These are phyloP conservation scores for Gadopsis marmoratus DNA, from an alignment of 2,797 vertebrate genomes.

Conservation along the genomic window DNA sequence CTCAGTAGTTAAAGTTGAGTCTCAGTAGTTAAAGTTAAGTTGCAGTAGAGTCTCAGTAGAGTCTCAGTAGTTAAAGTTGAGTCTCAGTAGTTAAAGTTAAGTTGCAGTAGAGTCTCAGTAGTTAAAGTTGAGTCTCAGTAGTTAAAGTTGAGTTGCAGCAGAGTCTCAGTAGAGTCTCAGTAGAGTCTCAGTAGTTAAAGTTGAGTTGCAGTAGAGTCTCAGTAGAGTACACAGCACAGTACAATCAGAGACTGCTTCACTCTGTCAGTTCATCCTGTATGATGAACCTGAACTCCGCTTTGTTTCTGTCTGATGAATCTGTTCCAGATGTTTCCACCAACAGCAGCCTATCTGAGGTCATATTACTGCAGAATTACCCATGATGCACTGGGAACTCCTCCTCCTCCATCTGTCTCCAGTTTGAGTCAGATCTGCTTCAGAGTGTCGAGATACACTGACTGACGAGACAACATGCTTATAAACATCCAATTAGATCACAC, in stretches of 20 bases:
- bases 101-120: too few species aligned
- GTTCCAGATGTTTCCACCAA: slow-evolving; percentile 16
- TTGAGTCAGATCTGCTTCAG: not conserved
- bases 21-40: too few species aligned
- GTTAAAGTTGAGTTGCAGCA: too few species aligned
- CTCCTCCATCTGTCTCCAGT: not conserved
- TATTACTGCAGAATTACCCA: slow-evolving; percentile 20
- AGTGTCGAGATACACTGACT: not conserved
- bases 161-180: too few species aligned
- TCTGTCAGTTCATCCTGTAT: not conserved
- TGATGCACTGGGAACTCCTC: not conserved
- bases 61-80: too few species aligned
- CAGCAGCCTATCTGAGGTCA: slow-evolving; percentile 24
- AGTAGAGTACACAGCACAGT: too few species aligned
- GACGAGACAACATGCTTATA: not conserved
- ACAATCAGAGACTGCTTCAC: not conserved
- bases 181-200: too few species aligned
- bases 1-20: too few species aligned
- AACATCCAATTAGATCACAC: slow-evolving; percentile 23
- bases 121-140: too few species aligned
- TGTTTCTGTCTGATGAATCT: slow-evolving; percentile 22
- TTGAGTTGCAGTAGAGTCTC: too few species aligned
- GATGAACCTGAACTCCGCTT: slow-evolving; percentile 10
- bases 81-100: too few species aligned
- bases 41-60: not conserved